Evolutionary conservation across 2,888 invertebrate species (phyloP).

Genomic region (Pogonocherus hispidulus): DNA sequence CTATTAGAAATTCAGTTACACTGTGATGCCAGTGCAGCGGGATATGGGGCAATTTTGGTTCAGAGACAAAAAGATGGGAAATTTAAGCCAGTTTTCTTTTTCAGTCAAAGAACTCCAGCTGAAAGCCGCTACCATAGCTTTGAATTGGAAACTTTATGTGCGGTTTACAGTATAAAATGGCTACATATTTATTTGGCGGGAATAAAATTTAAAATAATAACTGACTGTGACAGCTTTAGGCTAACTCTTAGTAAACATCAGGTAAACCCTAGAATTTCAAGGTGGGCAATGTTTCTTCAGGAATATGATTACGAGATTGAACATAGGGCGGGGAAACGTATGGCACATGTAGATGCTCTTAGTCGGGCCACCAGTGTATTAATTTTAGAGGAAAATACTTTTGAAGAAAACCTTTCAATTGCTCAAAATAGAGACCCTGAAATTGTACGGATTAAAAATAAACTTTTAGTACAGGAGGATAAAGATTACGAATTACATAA

Average conservation of each 20-base stretch:
- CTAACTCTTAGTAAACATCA: conserved; percentile 42
- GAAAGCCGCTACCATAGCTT: conserved; percentile 24
- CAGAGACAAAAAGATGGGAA: conserved; percentile 16
- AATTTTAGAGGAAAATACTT: conserved; percentile 36
- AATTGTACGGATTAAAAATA: background rate
- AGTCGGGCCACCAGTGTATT: conserved; percentile 32
- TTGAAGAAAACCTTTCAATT: conserved; percentile 39
- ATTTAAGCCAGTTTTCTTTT: conserved; percentile 17
- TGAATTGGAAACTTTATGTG: conserved; percentile 35
- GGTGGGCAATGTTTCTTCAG: conserved; percentile 40
- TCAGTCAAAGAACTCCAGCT: conserved; percentile 14
- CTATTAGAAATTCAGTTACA: conserved; percentile 12
- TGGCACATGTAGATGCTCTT: conserved; percentile 45
- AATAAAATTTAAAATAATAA: conserved; percentile 47
- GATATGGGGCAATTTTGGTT: conserved; percentile 5
- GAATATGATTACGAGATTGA: conserved; percentile 40
- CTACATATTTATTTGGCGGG: conserved; percentile 39
- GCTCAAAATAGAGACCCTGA: background rate
- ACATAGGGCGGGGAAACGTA: conserved; percentile 29
- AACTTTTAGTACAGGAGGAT: background rate
- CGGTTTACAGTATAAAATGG: conserved; percentile 42
- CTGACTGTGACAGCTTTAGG: conserved; percentile 47
- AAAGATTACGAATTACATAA: no score
- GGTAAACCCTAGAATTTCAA: conserved; percentile 8
- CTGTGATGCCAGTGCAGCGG: conserved; percentile 22